Base-by-base conservation (phyloP, 1,140 invertebrate species). In the Polypedilum vanderplanki region DNA sequence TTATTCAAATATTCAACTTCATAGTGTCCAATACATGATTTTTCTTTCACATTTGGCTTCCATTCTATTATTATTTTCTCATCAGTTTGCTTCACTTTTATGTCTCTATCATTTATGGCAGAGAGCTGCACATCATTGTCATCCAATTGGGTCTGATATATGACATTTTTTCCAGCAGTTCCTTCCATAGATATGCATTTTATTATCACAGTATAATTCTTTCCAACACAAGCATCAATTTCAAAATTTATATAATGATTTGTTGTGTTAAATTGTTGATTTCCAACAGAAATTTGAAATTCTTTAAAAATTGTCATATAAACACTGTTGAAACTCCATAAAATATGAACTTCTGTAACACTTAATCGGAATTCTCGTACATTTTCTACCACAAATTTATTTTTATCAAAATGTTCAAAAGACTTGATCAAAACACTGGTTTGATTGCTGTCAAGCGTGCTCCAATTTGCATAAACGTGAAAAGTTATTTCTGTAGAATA, bases 381-480 rank as follows among this genome's bases (percentile, higher is more conserved):
- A n/a, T n/a, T 70, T 70, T 70, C 18, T 0, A 70, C 65, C 18
- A 70, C 65, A 70, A 70, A 70, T 8, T 70, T 70, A 12, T 70
- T 18, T 18, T 4, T 20, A 20, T 70, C 17, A 70, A 70, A 20
- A 20, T 70, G 17, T 7, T 70, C 20, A 12, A 70, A 70, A 18
- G 9, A 5, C 18, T 70, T 70, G 10, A 8, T 70, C 5, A 10
- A 3, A n/a, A 4, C 2, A 22, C n/a, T 18, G 7, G 15, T 22
- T 7, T n/a, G 8, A 18, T 9, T 18, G 7, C 17, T 18, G 4
- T 18, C 10, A 17, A 17, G 20, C 65, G 65, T 70, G 65, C 8
- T 18, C 20, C 9, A 18, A 70, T 70, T 70, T 18, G 20, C 65
- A 70, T 70, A 70, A 18, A 70, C 10, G 17, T 70, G 17, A 10